A percentile compares a stretch with the other conserved stretches of the same genome.
phyloP scores from a whole-genome alignment of 2,888 invertebrate species.

The Tetragonula carbonaria region DNA sequence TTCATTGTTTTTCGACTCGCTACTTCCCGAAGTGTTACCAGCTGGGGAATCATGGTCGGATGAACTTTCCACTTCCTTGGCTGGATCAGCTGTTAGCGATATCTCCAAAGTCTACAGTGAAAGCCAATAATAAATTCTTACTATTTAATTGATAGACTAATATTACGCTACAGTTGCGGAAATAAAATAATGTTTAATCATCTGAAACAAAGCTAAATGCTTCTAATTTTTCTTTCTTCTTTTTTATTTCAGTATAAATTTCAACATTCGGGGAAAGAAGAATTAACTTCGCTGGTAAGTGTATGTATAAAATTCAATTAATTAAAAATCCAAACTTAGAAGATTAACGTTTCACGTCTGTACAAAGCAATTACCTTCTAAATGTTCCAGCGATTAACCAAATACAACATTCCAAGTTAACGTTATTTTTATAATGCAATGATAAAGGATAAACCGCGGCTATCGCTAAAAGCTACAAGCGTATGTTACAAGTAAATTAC shows the following conservation, averaged over 20 bases:
- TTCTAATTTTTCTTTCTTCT: too few species aligned
- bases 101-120: conserved; percentile 91
- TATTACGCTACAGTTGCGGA: background rate
- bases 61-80: conserved; percentile 92
- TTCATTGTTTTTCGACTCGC: conserved; percentile 83
- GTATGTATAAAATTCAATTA: background rate
- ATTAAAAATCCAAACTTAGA: background rate
- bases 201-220: background rate
- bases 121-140: background rate
- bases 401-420: too few species aligned
- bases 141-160: too few species aligned
- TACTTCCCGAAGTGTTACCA: conserved; percentile 84
- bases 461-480: background rate
- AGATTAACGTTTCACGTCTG: background rate
- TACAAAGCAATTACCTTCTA: background rate
- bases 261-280: background rate
- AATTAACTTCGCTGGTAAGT: background rate
- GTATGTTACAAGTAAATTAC: conserved; percentile 68
- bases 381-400: background rate
- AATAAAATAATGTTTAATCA: background rate
- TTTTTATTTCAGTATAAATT: background rate
- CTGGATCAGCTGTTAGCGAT: conserved; percentile 92
- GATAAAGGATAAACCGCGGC: background rate
- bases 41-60: conserved; percentile 92
- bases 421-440: background rate